Conservation (phyloP, 2,797 vertebrate genomes). For the Sebastolobus altivelis region DNA sequence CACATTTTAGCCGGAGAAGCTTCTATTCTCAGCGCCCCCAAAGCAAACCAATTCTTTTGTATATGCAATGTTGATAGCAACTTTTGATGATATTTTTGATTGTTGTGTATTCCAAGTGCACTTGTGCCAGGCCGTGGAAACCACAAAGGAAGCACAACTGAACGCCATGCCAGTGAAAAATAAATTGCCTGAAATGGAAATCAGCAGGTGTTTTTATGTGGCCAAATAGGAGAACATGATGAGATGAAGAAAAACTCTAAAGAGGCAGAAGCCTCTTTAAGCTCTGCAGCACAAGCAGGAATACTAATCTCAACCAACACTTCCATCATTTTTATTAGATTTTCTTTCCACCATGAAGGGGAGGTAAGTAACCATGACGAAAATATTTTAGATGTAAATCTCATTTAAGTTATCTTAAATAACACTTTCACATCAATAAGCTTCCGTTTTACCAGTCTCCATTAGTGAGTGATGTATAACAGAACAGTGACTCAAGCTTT, state of each 20-base stretch:
- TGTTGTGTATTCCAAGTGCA: conserved; percentile 59
- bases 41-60: conserved; percentile 60
- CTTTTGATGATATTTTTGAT: conserved; percentile 71
- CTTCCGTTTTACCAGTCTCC: conserved; percentile 26
- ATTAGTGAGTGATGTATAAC: conserved; percentile 48
- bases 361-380: conserved; percentile 58
- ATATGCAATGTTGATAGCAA: conserved; percentile 46
- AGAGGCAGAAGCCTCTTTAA: conserved; percentile 59
- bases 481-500: conserved; percentile 42
- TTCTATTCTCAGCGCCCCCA: conserved; percentile 32
- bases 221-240: conserved; percentile 65
- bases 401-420: conserved; percentile 51
- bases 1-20: conserved; percentile 43
- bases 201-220: conserved; percentile 79
- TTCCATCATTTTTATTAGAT: conserved; percentile 47
- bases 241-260: conserved; percentile 65
- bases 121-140: conserved; percentile 60
- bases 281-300: conserved; percentile 51
- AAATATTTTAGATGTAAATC: conserved; percentile 55
- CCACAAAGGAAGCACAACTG: conserved; percentile 59
- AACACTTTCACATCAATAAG: conserved; percentile 38
- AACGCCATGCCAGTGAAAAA: conserved; percentile 65
- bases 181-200: conserved; percentile 78
- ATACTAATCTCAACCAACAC: conserved; percentile 58
- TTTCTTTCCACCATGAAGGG: conserved; percentile 37